Base-by-base conservation (phyloP, 92 coral and sea anemone species). In the Paragorgia papillata region DNA sequence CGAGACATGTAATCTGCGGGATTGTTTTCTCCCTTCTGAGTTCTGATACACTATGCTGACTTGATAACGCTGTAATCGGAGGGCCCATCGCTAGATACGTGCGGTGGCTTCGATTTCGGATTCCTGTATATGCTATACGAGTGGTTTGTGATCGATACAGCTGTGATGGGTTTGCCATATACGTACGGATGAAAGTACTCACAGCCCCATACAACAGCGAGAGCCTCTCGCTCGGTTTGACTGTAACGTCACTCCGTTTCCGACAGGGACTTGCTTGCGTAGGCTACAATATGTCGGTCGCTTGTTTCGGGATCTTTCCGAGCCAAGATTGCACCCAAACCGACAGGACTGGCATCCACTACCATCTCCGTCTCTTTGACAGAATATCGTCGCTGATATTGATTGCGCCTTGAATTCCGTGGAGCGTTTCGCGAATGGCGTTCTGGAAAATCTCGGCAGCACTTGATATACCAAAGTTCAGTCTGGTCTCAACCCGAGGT, bases 141-240 rank as follows among this genome's bases (percentile, higher is more conserved):
- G 81, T 31, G 89, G 87, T 66, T 71, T 85, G 85, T 77, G 85
- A 54, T 85, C 84, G 1, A 79, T 88, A 53, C 78, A 81, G 82
- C 58, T 43, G 84, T 70, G 17, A 76, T 29, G 3, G 81, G 86
- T 33, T 70, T 88, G 46, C 86, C 81, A 25, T 82, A 76, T 34
- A 78, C 41, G 20, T 82, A 86, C 12, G 76, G 49, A 9, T 81
- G 86, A 7, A 57, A 63, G 37, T 81, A 61, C 61, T 76, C 77
- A 39, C 87, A 83, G 3, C 62, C 83, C 74, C 83, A 83, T 15
- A 76, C 64, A 3, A 66, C 79, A 26, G 73, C 79, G 18, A 80
- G 53, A 20, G 74, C 56, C 58, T 67, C 39, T 27, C 35, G 74
- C 35, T 20, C 58, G 2, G 57, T 19, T 46, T 67, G 74, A 8